Evolutionary conservation across 2,113 vertebrate species (phyloP), one percentile per base, ranked within the genome.

Genomic region (Nerophis lumbriciformis): DNA sequence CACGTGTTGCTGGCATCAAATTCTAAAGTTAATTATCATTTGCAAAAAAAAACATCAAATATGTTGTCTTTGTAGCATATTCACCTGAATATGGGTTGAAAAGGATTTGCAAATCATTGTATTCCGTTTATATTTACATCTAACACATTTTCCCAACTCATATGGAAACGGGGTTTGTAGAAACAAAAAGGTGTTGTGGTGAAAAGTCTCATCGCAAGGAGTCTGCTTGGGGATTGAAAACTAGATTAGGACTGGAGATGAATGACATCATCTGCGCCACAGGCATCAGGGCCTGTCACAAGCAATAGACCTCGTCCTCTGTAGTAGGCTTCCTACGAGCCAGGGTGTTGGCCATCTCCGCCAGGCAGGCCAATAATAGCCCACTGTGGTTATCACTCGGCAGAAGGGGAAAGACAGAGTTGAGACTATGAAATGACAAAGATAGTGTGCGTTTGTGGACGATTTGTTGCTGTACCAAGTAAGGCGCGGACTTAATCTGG

Each of bases 231-330:
- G 64, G 78, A 84, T 69, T 71, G 76, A 74, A 80, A 83, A 84
- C 67, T 11, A 79, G 72, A 84, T 84, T 83, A 81, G 9, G 64
- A 73, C 69, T 66, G 71, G 54, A 61, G 57, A 63, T 71, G 77
- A 81, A 85, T 85, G 44, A 66, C 71, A 79, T 78, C 68, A 75
- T 81, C 51, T 59, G 68, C 10, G 68, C 74, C 72, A 65, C 58
- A 52, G 76, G 72, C 70, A 37, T 74, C 45, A 21, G 70, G 53
- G 64, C 51, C 66, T 81, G 76, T 76, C 72, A 68, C 62, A 68
- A 58, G 38, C 73, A 80, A 64, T 75, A 70, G 51, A 62, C 21
- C 53, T 55, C 65, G 65, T 80, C 66, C 48, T 77, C 49, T 64
- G 53, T 73, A 52, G 59, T 65, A 49, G 5, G n/a, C 58, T 71